phyloP scores from a whole-genome alignment of 2,888 invertebrate species.

The Anthophora plumipes region DNA sequence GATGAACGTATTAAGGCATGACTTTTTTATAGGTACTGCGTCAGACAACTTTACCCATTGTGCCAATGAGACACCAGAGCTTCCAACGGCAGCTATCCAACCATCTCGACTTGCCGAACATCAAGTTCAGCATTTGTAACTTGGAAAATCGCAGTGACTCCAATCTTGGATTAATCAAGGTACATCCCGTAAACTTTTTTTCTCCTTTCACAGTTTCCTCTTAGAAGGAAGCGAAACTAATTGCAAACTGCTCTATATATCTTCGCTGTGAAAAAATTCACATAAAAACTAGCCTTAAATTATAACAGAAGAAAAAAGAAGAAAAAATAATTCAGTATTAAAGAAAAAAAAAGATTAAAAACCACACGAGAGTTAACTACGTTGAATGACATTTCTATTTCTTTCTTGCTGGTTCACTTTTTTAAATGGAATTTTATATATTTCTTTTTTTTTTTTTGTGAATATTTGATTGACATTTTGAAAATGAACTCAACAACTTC shows the following conservation, averaged over 20 bases:
- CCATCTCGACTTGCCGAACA: conserved; percentile 89
- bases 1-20: neutral
- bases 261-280: no score
- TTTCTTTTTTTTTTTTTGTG: no score
- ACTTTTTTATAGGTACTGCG: conserved; percentile 88
- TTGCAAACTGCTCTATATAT: neutral
- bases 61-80: conserved; percentile 92
- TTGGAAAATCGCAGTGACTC: conserved; percentile 89
- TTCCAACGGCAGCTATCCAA: conserved; percentile 93
- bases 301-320: neutral
- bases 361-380: neutral
- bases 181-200: conserved; percentile 76
- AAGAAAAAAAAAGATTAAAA: neutral
- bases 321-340: neutral
- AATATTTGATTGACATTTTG: no score
- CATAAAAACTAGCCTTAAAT: neutral
- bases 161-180: conserved; percentile 90
- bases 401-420: no score
- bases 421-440: no score
- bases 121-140: conserved; percentile 92
- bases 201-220: neutral
- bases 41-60: conserved; percentile 93
- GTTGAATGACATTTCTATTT: neutral
- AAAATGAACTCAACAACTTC: no score
- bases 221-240: neutral